Evolutionary conservation across 2,888 invertebrate genomes (phyloP).

Genomic region (Margaritifera margaritifera): DNA sequence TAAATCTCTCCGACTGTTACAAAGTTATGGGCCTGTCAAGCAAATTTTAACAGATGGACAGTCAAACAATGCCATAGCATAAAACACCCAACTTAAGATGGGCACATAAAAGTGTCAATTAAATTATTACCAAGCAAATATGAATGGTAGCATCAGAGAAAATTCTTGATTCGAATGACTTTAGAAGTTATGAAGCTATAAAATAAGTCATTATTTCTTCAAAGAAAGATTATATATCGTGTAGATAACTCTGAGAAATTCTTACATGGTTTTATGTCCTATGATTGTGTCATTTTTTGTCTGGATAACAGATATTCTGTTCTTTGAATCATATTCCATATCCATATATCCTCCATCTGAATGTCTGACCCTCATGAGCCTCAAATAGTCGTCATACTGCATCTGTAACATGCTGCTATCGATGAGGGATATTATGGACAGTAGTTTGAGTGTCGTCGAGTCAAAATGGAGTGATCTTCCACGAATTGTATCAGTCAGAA

Average conservation of each 20-base stretch:
- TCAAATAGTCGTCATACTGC: constrained; percentile 2
- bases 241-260: neutral
- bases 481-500: neutral
- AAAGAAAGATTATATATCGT: neutral
- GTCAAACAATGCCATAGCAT: too few relatives aligned
- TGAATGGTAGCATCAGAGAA: too few relatives aligned
- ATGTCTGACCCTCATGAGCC: constrained; percentile 6
- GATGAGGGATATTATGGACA: neutral
- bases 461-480: constrained; percentile 15
- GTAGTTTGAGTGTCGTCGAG: neutral
- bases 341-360: constrained; percentile 10
- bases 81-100: too few relatives aligned
- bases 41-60: too few relatives aligned
- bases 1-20: too few relatives aligned
- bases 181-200: too few relatives aligned
- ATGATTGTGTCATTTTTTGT: neutral
- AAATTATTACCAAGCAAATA: too few relatives aligned
- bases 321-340: constrained; percentile 6
- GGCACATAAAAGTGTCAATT: too few relatives aligned
- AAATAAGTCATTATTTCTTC: too few relatives aligned
- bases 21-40: too few relatives aligned
- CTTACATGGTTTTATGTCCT: constrained; percentile 1
- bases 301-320: constrained; percentile 1
- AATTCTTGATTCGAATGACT: too few relatives aligned
- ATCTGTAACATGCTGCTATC: constrained; percentile 10